Conservation (phyloP, 2,797 vertebrate species). For the Cyclura pinguis region DNA sequence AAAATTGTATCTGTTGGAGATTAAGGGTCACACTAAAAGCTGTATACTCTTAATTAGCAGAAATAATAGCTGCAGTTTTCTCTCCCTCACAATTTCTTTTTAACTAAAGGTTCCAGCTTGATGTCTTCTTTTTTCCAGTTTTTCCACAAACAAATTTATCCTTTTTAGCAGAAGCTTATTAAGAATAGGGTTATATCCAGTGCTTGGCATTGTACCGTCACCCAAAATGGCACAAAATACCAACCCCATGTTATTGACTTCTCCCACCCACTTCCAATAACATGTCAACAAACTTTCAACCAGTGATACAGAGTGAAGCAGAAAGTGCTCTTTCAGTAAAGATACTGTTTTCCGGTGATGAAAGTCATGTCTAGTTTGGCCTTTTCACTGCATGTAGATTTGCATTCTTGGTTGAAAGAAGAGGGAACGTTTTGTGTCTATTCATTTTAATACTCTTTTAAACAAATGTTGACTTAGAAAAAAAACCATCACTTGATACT, state of each 20-base stretch:
- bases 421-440: background rate
- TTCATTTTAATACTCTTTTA: background rate
- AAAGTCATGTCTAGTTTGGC: background rate
- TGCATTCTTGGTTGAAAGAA: background rate
- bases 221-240: background rate
- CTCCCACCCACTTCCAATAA: background rate
- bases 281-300: background rate
- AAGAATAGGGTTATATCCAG: background rate
- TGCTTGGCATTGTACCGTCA: background rate
- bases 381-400: background rate
- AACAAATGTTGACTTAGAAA: background rate
- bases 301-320: background rate
- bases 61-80: background rate
- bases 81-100: slow-evolving; percentile 23
- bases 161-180: background rate
- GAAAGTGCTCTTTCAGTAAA: background rate
- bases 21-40: background rate
- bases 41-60: slow-evolving; percentile 28
- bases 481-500: too few relatives aligned
- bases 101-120: slow-evolving; percentile 17
- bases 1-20: background rate
- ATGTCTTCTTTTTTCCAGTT: background rate
- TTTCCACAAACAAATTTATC: background rate
- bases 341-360: background rate
- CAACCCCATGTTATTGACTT: background rate